Evolutionary conservation across 2,113 vertebrate species (phyloP), one percentile per base, ranked within the genome.

Genomic region (Pseudolaguvia tuberculata): DNA sequence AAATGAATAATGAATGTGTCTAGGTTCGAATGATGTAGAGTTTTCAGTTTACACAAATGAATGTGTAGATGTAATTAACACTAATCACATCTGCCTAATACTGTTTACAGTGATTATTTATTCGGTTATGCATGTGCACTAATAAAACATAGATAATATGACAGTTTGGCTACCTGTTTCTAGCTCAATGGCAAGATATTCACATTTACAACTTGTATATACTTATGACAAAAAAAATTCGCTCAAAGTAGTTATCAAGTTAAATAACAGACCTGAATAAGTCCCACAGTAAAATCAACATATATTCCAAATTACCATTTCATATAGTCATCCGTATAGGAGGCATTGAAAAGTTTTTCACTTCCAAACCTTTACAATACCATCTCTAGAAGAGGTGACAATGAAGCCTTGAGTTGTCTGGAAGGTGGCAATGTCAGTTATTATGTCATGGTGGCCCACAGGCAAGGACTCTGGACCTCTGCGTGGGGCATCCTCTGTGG

Each of bases 331-430:
- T 78, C 27, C 25, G 61, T 11, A 21, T 13, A 73, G 45, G 35
- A 18, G 57, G 11, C 6, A 18, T 51, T n/a, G 9, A 51, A 14
- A 10, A 69, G 35, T n/a, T 45, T 72, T n/a, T 90, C 85, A 99
- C 80, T 99, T 99, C 97, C 97, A 99, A 17, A 99, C 97, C 87
- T 98, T 99, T 73, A 99, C 95, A 23, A 98, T 98, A 13, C 97
- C 97, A 75, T 99, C 97, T 78, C 96, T 89, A 65, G 97, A 99
- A 0, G 96, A 94, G 2, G 96, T 98, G 72, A 98, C 94, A 75
- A 99, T 98, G 90, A 98, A 98, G 69, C 96, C 97, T 86, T 99
- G 97, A 0, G 96, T 98, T 2, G 96, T 98, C 91, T 98, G 96
- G 83, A 98, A 99, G 63, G 96, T 97, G 51, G 95, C 95, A 0